A percentile compares a stretch with the other conserved stretches of the same genome.
phyloP scores from a whole-genome alignment of 1,140 invertebrate species.

The Drosophila bocqueti region DNA sequence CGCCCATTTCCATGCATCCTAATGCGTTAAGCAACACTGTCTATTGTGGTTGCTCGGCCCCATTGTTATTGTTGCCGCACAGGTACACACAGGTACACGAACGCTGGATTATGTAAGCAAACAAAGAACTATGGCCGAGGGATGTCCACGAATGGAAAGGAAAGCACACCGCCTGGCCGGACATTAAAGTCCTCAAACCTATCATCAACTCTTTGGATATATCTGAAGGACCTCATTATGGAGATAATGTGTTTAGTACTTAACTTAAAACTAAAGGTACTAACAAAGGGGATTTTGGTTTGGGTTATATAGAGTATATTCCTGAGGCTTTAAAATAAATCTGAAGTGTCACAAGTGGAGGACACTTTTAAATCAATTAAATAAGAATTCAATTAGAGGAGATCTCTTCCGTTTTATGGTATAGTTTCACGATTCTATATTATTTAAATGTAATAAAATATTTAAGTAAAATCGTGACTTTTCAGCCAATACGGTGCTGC shows the following conservation, averaged over 20 bases:
- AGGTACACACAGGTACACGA: slow-evolving; percentile 11
- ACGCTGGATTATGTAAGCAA: slow-evolving; percentile 14
- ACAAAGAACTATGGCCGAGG: slow-evolving; percentile 26
- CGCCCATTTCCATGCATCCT: slow-evolving; percentile 35
- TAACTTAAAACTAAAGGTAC: not conserved
- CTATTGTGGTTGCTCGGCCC: slow-evolving; percentile 23
- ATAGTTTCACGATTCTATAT: not conserved
- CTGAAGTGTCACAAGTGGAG: too few species aligned
- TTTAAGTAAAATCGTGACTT: not conserved
- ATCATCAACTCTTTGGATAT: not conserved
- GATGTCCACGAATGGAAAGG: not conserved
- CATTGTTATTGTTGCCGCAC: slow-evolving; percentile 23
- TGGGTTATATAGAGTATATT: too few species aligned
- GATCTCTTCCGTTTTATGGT: not conserved
- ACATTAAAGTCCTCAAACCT: not conserved
- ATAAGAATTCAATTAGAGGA: not conserved
- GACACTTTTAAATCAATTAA: too few species aligned
- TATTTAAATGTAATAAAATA: not conserved
- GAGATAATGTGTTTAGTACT: not conserved
- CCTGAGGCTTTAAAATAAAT: too few species aligned
- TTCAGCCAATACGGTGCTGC: too few species aligned
- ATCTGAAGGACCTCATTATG: not conserved
- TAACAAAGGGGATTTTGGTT: too few species aligned
- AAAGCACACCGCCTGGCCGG: not conserved
- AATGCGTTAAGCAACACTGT: slow-evolving; percentile 47